Evolutionary conservation across 2,888 invertebrate genomes (phyloP), one percentile per base, ranked within the genome.

Genomic region (Caenorhabditis wallacei): DNA sequence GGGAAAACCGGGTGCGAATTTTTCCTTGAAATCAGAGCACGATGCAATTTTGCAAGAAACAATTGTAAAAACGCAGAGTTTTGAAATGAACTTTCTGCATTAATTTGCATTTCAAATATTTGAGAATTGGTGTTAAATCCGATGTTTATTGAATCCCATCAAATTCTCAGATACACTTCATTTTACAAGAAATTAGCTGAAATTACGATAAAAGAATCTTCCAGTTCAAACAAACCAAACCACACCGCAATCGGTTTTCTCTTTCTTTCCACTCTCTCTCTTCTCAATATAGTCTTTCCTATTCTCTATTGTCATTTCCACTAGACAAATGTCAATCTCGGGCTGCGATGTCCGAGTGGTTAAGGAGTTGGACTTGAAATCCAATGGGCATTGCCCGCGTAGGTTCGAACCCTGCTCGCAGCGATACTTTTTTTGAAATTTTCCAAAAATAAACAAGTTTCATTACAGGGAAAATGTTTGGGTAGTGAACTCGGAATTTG

Each of bases 351-450:
- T 93, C 94, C 93, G 94, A 94, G 94, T 94, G 94, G 94, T 94
- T 94, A 94, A 94, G 94, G 94, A 93, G 94, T 94, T 94, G 93
- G 94, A 94, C 94, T 94, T 93, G 94, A 94, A 94, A 94, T 94
- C 94, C 93, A 94, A 94, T 94, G 94, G 94, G 94, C 93, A 93
- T 89, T 94, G 93, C 94, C 94, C 94, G 94, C 94, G 93, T 94
- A 94, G 94, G 94, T 94, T 94, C 94, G 94, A 94, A 94, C 94
- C 94, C 94, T 94, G 94, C 94, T 94, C 91, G 92, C 88, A 89
- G 89, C 89, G 89, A 83, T 86, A 24, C 68, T 69, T 54, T 69
- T 43, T 56, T 69, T 4, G 0, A 8, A 1, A 2, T 43, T 54
- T n/a, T n/a, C n/a, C n/a, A n/a, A n/a, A n/a, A n/a, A n/a, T n/a